Conservation (phyloP, 1,140 invertebrate species). For the Limonius californicus region DNA sequence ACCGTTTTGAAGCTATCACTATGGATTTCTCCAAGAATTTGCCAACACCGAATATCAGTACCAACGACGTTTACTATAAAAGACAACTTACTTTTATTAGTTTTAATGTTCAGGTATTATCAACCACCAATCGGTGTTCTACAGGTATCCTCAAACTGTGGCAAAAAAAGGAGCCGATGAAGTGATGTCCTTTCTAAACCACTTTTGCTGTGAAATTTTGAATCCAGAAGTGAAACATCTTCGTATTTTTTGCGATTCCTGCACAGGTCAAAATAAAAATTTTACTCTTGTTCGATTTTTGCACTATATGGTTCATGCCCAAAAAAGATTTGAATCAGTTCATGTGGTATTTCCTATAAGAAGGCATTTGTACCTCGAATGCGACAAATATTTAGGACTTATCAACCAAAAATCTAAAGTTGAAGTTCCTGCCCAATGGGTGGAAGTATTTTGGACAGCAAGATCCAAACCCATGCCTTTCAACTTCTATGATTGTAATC, state of each 20-base stretch:
- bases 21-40: not conserved
- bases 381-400: constrained; percentile 1
- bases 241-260: too few species aligned
- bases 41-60: too few species aligned
- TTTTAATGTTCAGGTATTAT: not conserved
- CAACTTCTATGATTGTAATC: too few species aligned
- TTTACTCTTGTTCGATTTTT: constrained; percentile 18
- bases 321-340: too few species aligned
- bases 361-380: constrained; percentile 18
- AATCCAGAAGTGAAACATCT: too few species aligned
- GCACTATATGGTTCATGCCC: constrained; percentile 24
- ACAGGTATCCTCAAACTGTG: too few species aligned
- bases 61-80: too few species aligned
- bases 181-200: too few species aligned
- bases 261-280: not conserved
- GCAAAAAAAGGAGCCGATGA: not conserved
- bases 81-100: too few species aligned
- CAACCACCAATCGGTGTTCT: not conserved
- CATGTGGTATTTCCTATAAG: not conserved
- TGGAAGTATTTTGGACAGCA: not conserved
- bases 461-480: too few species aligned
- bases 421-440: not conserved
- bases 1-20: not conserved
- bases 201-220: too few species aligned
- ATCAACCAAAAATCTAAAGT: too few species aligned